These are phyloP conservation scores for Cyanoderma ruficeps DNA, from an alignment of 2,113 vertebrate genomes.

Conservation along the genomic window DNA sequence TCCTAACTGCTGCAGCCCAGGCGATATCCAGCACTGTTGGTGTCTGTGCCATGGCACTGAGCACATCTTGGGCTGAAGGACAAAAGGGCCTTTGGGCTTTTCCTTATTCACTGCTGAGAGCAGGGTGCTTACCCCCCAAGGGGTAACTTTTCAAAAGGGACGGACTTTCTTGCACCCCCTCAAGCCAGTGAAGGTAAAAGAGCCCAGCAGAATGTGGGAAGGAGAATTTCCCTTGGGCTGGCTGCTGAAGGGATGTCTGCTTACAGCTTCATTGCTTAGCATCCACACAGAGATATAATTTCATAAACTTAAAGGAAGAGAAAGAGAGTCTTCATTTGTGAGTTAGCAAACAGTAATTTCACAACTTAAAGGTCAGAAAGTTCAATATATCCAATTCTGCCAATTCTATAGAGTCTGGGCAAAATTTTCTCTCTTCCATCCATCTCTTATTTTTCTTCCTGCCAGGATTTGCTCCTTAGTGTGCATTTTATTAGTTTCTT, in stretches of 20 bases:
- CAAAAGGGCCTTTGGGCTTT: not conserved
- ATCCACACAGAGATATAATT: not conserved
- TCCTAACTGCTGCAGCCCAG: not conserved
- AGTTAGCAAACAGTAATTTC: not conserved
- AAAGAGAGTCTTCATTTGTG: not conserved
- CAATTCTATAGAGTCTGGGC: not conserved
- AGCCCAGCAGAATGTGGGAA: not conserved
- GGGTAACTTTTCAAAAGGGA: not conserved
- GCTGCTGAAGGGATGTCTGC: not conserved
- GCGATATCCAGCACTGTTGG: not conserved
- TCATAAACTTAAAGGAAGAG: not conserved
- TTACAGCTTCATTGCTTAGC: not conserved
- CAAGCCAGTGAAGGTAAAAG: not conserved
- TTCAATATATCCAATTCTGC: not conserved
- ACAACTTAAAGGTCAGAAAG: not conserved
- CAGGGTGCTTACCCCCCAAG: fast-evolving
- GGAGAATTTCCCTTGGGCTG: not conserved
- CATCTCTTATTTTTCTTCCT: not conserved
- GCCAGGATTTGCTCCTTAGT: not conserved
- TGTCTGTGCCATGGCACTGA: not conserved
- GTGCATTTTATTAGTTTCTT: not conserved
- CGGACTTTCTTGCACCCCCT: not conserved
- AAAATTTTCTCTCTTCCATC: not conserved
- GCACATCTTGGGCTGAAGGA: not conserved
- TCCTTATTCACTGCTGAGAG: not conserved